These are phyloP conservation scores for Pelodiscus sinensis DNA, from an alignment of 2,113 vertebrate genomes.

Conservation along the genomic window DNA sequence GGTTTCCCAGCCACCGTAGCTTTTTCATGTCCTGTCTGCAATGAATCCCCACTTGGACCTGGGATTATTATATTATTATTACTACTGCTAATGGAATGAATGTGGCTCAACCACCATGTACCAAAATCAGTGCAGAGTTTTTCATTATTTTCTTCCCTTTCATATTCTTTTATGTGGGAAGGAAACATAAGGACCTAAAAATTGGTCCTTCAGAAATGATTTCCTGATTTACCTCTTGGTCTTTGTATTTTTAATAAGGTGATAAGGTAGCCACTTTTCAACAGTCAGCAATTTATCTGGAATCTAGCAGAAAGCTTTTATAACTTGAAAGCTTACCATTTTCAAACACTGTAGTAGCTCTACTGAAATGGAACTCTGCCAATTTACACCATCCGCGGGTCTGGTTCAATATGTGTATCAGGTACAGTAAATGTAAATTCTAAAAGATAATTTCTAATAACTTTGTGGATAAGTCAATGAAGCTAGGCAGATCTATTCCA, in stretches of 20 bases:
- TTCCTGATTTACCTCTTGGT: background rate
- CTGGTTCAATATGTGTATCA: background rate
- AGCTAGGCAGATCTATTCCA: background rate
- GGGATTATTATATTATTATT: background rate
- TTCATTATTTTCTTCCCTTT: background rate
- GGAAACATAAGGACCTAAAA: background rate
- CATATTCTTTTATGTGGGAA: background rate
- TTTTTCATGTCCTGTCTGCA: fast-evolving
- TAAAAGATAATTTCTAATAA: background rate
- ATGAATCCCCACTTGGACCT: background rate
- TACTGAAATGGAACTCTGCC: background rate
- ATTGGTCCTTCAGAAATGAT: background rate
- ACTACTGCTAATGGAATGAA: fast-evolving
- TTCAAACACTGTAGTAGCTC: background rate
- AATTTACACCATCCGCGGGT: background rate
- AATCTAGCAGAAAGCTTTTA: background rate
- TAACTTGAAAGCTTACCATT: background rate
- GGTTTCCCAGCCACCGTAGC: fast-evolving
- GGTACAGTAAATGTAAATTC: background rate
- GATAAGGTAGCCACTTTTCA: background rate
- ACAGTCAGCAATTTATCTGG: background rate
- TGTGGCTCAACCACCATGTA: background rate
- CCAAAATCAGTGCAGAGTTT: background rate
- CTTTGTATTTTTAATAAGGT: background rate
- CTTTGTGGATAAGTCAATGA: background rate